Evolutionary conservation across 2,888 invertebrate genomes (phyloP), one percentile per base, ranked within the genome.

Genomic region (Dioctria rufipes): DNA sequence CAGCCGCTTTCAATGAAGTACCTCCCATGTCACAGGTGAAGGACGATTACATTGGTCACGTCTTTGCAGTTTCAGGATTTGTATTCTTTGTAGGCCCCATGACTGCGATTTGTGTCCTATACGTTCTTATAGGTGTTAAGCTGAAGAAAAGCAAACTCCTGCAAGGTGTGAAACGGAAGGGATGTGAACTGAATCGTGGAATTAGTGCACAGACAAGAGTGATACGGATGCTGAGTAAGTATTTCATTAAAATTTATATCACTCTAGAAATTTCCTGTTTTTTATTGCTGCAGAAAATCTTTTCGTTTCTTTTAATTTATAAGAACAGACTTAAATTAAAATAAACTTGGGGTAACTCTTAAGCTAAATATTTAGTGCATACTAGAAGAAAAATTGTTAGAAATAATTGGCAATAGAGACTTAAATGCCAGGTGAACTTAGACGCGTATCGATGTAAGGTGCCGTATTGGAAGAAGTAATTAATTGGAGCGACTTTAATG

Each of bases 1-100:
- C n/a, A 81, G 51, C 25, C 60, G n/a, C 43, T 69, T 80, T 65
- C 6, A 49, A 66, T 77, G 5, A 13, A 9, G 9, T 37, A 6
- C 5, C 5, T 25, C 25, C 25, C 25, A 25, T 25, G 63, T 80
- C 81, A 37, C 85, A 89, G 89, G 88, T 89, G 84, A 87, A 88
- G 84, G 86, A 88, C 85, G 84, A 88, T 87, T 86, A 90, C 89
- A 86, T 86, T 78, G 92, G 92, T 81, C 93, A 94, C 89, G 93
- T 94, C 83, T 95, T 96, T 86, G 94, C 94, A 86, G 92, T 95
- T 85, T 95, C 96, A 11, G 93, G 94, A 85, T 92, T 94, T 86
- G 89, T 96, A 85, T 96, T 96, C 89, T 97, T 97, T 87, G 92
- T 95, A 58, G 92, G 94, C 63, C 97, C 96, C 2, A 96, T 97